These are phyloP conservation scores for Rhodinocichla rosea DNA, from an alignment of 2,113 vertebrate species.

Conservation along the genomic window DNA sequence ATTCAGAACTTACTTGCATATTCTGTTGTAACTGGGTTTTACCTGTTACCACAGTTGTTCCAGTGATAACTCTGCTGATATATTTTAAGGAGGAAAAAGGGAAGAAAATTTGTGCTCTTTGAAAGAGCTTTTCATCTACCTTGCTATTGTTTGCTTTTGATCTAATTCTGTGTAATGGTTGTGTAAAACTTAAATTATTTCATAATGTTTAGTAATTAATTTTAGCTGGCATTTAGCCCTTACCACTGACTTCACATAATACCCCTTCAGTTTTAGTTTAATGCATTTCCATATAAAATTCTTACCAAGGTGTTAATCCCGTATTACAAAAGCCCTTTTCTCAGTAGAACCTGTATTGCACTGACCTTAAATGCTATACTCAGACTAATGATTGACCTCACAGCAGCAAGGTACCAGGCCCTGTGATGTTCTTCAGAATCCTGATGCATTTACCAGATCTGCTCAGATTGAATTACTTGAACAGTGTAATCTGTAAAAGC, in stretches of 20 bases:
- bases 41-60: neutral
- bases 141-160: neutral
- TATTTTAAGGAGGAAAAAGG: neutral
- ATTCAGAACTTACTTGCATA: neutral
- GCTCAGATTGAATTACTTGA: neutral
- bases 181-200: neutral
- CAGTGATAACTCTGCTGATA: neutral
- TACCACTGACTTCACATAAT: neutral
- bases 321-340: neutral
- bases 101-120: neutral
- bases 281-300: neutral
- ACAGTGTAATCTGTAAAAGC: neutral
- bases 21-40: neutral
- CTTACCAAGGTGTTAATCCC: neutral
- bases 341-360: neutral
- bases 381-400: neutral
- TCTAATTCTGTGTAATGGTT: neutral
- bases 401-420: neutral
- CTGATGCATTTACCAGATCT: neutral
- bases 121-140: neutral
- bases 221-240: neutral
- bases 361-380: neutral
- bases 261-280: neutral
- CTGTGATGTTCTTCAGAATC: neutral
- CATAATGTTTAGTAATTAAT: neutral